These are phyloP conservation scores for Rhagoletis zephyria DNA, from an alignment of 1,140 invertebrate genomes.

Conservation along the genomic window DNA sequence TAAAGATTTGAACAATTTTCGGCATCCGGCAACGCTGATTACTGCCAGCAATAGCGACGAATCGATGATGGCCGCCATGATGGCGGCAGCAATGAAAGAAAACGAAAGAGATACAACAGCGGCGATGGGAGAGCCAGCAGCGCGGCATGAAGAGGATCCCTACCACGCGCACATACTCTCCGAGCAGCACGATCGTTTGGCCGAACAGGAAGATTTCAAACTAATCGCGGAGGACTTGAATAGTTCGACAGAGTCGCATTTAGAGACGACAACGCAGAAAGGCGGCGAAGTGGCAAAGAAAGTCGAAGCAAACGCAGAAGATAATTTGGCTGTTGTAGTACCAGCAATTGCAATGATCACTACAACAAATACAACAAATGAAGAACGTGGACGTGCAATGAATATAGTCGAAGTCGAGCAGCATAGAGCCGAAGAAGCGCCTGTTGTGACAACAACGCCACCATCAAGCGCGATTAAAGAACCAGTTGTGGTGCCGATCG, in stretches of 20 bases:
- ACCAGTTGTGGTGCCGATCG: slow-evolving; percentile 66
- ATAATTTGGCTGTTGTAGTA: slow-evolving; percentile 66
- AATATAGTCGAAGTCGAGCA: slow-evolving; percentile 62
- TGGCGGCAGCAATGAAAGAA: slow-evolving; percentile 58
- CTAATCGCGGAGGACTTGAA: slow-evolving; percentile 61
- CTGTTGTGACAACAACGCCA: slow-evolving; percentile 61
- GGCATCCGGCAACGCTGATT: slow-evolving; percentile 70
- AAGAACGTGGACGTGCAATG: slow-evolving; percentile 68
- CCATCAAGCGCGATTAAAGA: slow-evolving; percentile 51
- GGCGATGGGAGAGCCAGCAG: background rate
- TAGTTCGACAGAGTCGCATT: slow-evolving; percentile 65
- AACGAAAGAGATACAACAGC: slow-evolving; percentile 62
- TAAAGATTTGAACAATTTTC: slow-evolving; percentile 71
- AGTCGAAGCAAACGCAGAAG: slow-evolving; percentile 64
- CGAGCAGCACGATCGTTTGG: slow-evolving; percentile 71
- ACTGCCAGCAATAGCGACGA: slow-evolving; percentile 70
- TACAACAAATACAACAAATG: slow-evolving; percentile 55
- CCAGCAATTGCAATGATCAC: slow-evolving; percentile 60
- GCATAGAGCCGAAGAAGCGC: slow-evolving; percentile 22
- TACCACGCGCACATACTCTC: slow-evolving; percentile 72
- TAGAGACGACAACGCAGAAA: slow-evolving; percentile 58
- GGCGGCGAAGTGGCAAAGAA: slow-evolving; percentile 55
- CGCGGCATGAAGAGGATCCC: slow-evolving; percentile 68
- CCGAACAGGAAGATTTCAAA: slow-evolving; percentile 72
- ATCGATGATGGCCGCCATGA: slow-evolving; percentile 53